Evolutionary conservation across 2,888 invertebrate species (phyloP).

Genomic region (Ophion ellenae): DNA sequence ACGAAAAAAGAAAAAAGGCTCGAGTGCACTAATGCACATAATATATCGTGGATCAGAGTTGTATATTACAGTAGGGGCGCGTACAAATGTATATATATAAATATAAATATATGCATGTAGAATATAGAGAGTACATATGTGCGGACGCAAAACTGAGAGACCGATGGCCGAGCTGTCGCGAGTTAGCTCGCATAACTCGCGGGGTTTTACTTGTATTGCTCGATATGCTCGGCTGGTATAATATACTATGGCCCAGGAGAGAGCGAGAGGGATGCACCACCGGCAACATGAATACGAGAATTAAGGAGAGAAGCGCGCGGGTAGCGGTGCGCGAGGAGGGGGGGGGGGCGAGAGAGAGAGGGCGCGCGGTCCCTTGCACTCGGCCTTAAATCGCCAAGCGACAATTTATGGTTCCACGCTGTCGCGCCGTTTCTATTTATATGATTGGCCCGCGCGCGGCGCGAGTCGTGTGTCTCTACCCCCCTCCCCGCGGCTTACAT

Average conservation of each 20-base stretch:
- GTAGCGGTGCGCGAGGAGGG: conserved; percentile 6
- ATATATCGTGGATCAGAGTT: conserved; percentile 35
- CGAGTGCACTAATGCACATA: conserved; percentile 36
- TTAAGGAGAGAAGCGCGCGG: conserved; percentile 41
- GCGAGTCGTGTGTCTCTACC: conserved; percentile 70
- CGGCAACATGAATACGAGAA: conserved; percentile 39
- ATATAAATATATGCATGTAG: background rate
- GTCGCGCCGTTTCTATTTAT: conserved; percentile 80
- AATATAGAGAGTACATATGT: background rate
- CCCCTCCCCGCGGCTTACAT: conserved; percentile 24
- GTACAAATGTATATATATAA: conserved; percentile 2
- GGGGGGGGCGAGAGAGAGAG: conserved; percentile 35
- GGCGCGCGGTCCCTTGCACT: conserved; percentile 55
- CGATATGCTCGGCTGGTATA: conserved; percentile 62
- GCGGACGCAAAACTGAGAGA: conserved; percentile 27
- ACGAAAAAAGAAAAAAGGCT: background rate
- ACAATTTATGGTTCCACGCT: conserved; percentile 79
- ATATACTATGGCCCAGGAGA: conserved; percentile 54
- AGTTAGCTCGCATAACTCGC: conserved; percentile 60
- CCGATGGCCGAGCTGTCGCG: conserved; percentile 54
- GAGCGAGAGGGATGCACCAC: conserved; percentile 9
- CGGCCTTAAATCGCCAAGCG: conserved; percentile 77
- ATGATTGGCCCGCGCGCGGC: conserved; percentile 72
- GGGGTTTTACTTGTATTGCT: conserved; percentile 60
- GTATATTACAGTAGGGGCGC: conserved; percentile 14